phyloP scores from a whole-genome alignment of 2,888 invertebrate species.

The Chrysotoxum bicinctum region DNA sequence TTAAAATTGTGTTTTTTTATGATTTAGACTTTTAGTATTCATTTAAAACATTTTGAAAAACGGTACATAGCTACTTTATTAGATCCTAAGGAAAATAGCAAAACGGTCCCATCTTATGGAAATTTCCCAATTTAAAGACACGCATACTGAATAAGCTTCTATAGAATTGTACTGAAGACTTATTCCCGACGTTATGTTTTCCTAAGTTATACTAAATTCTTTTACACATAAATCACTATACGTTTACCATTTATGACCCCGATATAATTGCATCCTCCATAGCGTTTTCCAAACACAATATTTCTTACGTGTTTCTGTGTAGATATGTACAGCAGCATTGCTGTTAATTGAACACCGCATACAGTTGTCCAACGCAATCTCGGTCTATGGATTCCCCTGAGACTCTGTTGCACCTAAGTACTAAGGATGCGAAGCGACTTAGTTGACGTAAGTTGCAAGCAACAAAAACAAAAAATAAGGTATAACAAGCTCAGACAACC shows the following conservation, averaged over 20 bases:
- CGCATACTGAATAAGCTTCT: too few relatives aligned
- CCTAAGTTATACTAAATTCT: not conserved
- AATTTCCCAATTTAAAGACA: too few relatives aligned
- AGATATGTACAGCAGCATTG: not conserved
- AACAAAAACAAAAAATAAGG: not conserved
- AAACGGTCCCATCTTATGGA: too few relatives aligned
- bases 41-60: too few relatives aligned
- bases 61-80: too few relatives aligned
- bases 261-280: not conserved
- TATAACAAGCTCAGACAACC: slow-evolving; percentile 12
- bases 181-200: too few relatives aligned
- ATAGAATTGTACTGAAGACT: too few relatives aligned
- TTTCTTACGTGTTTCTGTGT: not conserved
- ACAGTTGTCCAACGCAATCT: slow-evolving; percentile 48
- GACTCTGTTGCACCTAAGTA: slow-evolving; percentile 38
- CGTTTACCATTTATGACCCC: not conserved
- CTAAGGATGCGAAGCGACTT: slow-evolving; percentile 43
- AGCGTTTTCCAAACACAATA: not conserved
- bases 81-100: too few relatives aligned
- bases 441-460: not conserved
- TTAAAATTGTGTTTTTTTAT: too few relatives aligned
- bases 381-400: slow-evolving; percentile 51
- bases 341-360: slow-evolving; percentile 57
- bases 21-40: too few relatives aligned
- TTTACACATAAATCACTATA: not conserved